Evolutionary conservation across 2,888 invertebrate species (phyloP), one percentile per base, ranked within the genome.

Genomic region (Stenodema calcarata): DNA sequence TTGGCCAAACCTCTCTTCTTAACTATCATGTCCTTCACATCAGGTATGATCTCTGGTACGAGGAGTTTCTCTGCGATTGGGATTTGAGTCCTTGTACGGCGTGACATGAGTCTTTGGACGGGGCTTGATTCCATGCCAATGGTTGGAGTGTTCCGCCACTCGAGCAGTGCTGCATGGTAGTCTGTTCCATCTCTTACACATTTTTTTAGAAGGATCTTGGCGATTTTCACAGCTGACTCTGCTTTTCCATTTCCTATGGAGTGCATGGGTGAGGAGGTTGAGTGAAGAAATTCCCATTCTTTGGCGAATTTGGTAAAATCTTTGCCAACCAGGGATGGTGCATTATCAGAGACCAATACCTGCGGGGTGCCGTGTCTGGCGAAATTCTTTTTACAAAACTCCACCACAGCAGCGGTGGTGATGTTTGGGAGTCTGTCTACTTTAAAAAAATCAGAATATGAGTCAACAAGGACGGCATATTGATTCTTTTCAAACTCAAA

Each of bases 361-460:
- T 76, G 76, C 12, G 76, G 76, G 9, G 44, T 76, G 0, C 44
- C 76, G 42, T 76, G 76, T 42, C 76, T n/a, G n/a, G n/a, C n/a
- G n/a, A n/a, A n/a, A n/a, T n/a, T n/a, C n/a, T n/a, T n/a, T n/a
- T n/a, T n/a, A 27, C 79, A 80, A 42, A 79, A 62, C 14, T 7
- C 70, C 7, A 86, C 41, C 0, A 86, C 30, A 11, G 69, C 27
- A 14, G 30, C 7, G 12, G 80, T 28, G 14, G 27, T 42, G 0
- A 54, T 69, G 44, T 86, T 42, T 42, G 54, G 35, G 11, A 80
- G 47, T 0, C 23, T 1, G 0, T 80, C 79, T 18, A 86, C 28
- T 35, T 86, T 80, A 41, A 80, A 86, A 69, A 69, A 86, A 30
- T 86, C 86, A 11, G 86, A 86, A 47, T 69, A 86, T 18, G 79